Base-by-base conservation (phyloP, 2,797 vertebrate species). In the Parotocinclus haroldoi region DNA sequence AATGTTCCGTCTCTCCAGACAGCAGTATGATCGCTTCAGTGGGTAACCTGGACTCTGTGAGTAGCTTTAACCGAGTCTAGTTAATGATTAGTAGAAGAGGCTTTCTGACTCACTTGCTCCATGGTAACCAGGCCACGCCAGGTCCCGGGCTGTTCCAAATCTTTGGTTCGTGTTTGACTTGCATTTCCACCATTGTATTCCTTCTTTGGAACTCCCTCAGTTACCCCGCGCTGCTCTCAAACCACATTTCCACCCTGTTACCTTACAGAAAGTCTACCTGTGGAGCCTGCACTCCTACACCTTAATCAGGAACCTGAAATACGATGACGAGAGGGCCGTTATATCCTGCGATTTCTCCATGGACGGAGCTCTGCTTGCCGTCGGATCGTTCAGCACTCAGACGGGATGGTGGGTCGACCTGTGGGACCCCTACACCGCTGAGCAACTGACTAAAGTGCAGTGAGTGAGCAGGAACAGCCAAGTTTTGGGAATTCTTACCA, bases 341-440 rank as follows among this genome's bases (percentile, higher is more conserved):
- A 93, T 95, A 2, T 95, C 95, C 0, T 99, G 97, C 0, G 93
- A 93, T 83, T 99, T 99, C 86, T 96, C 96, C 0, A 93, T 93
- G 0, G 96, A 99, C 39, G 96, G 95, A 0, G 96, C 95, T 0
- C 81, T 99, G 83, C 91, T 99, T 0, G 95, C 93, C 74, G 94
- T 95, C 0, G 95, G 94, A 0, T 96, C 95, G 3, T 95, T 94
- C 0, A 92, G 93, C 0, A 85, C 92, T 69, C 79, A 38, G 1
- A 73, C 75, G 18, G 78, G 85, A 77, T 91, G 89, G 90, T 93
- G 90, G 38, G 91, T 96, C 73, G 93, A 95, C 84, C 91, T 99
- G 76, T 99, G 96, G 96, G 97, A 99, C 81, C 96, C 97, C 12
- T 96, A 96, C 86, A 98, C 95, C 0, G 95, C 94, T 2, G 91